Evolutionary conservation across 2,888 invertebrate species (phyloP).

Genomic region (Gymnosoma rotundatum): DNA sequence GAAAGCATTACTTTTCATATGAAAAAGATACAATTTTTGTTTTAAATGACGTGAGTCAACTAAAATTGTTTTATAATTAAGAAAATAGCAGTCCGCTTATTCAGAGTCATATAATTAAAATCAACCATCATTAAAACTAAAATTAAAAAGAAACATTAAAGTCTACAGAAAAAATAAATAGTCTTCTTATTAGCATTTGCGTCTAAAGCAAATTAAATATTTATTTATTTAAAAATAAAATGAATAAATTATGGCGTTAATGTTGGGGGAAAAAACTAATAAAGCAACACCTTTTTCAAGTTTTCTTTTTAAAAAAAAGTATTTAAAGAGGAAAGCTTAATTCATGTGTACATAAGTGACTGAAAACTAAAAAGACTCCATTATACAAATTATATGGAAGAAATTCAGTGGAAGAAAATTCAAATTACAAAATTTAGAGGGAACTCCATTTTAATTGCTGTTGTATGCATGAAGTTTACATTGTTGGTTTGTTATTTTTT

Average conservation of each 20-base stretch:
- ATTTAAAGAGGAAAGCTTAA: not conserved
- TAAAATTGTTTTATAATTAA: too few species aligned
- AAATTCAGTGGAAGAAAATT: not conserved
- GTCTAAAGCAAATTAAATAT: slow-evolving; percentile 24
- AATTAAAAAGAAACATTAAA: not conserved
- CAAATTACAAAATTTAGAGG: not conserved
- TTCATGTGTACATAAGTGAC: too few species aligned
- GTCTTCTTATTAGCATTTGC: slow-evolving; percentile 4
- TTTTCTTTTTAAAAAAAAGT: not conserved
- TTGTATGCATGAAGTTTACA: not conserved
- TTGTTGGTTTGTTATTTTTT: not conserved
- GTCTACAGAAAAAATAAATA: not conserved
- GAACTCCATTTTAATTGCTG: slow-evolving; percentile 35
- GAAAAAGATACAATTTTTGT: too few species aligned
- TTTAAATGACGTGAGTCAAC: too few species aligned
- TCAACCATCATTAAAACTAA: slow-evolving; percentile 15
- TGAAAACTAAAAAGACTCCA: not conserved
- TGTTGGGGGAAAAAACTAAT: not conserved
- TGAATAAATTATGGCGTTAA: slow-evolving; percentile 24
- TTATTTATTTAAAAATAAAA: slow-evolving; percentile 19
- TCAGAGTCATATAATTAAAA: slow-evolving; percentile 17
- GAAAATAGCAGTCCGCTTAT: not conserved
- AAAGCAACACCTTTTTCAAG: slow-evolving; percentile 31
- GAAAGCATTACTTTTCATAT: too few species aligned
- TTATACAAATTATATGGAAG: not conserved